phyloP scores from a whole-genome alignment of 2,113 vertebrate species.

The Bujurquina vittata region DNA sequence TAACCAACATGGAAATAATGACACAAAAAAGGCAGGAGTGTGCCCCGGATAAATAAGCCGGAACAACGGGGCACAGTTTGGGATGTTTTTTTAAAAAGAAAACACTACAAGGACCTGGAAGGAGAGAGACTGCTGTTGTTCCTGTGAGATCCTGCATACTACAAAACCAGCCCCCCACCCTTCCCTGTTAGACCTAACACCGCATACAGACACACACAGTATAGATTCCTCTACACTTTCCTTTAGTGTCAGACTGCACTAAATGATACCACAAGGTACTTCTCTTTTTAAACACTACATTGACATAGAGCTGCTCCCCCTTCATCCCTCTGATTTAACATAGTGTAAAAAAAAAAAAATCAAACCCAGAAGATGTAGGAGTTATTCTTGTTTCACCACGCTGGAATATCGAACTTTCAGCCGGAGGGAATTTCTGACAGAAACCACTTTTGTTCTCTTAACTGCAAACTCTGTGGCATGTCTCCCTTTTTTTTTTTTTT shows the following conservation, averaged over 20 bases:
- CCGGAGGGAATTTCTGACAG: conserved; percentile 12
- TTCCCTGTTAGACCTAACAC: conserved; percentile 18
- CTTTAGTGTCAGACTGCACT: conserved; percentile 23
- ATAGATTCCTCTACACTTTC: conserved; percentile 16
- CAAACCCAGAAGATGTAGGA: conserved; percentile 20
- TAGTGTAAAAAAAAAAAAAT: neutral
- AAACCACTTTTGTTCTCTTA: conserved; percentile 48
- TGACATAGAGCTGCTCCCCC: neutral
- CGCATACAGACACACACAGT: conserved; percentile 11
- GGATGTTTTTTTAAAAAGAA: conserved; percentile 22
- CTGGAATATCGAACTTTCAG: neutral
- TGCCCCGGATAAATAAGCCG: conserved; percentile 9
- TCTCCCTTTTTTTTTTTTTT: neutral
- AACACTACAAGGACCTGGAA: conserved; percentile 54
- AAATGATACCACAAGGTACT: conserved; percentile 50
- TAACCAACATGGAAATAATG: conserved; percentile 44
- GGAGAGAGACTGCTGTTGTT: conserved; percentile 48
- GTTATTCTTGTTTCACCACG: conserved; percentile 17
- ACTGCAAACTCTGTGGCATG: conserved; percentile 2
- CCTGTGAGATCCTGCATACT: conserved; percentile 47
- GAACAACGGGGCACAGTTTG: conserved; percentile 28
- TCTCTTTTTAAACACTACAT: conserved; percentile 59
- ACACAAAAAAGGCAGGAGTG: neutral
- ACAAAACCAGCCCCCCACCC: conserved; percentile 21
- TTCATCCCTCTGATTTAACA: neutral